Evolutionary conservation across 2,888 invertebrate genomes (phyloP).

Genomic region (Opisthograptis luteolata): DNA sequence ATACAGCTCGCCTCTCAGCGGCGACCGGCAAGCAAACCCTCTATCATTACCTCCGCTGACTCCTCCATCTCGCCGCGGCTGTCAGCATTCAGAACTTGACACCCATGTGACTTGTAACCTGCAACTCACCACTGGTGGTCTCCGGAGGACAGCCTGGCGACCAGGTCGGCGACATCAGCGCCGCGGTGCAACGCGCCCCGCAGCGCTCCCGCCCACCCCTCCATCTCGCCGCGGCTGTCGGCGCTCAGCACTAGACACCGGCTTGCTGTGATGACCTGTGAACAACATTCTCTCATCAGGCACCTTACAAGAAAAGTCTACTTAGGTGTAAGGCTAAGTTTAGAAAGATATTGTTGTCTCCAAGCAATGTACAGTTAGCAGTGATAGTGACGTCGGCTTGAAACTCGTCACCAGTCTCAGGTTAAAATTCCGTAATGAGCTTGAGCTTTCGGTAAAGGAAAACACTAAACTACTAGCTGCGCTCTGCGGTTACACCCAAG

Average conservation of each 20-base stretch:
- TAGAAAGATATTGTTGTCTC: no score
- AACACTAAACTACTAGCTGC: no score
- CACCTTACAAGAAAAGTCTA: background rate
- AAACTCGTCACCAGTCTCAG: no score
- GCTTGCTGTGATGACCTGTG: slow-evolving; percentile 89
- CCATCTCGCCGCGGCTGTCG: slow-evolving; percentile 94
- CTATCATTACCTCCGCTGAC: no score
- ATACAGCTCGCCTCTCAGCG: no score
- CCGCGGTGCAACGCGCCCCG: slow-evolving; percentile 86
- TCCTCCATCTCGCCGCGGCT: slow-evolving; percentile 80
- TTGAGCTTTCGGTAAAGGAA: no score
- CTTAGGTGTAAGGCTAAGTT: background rate
- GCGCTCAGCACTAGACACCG: slow-evolving; percentile 91
- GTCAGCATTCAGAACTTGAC: slow-evolving; percentile 91
- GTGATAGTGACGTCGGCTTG: no score
- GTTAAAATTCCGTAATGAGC: no score
- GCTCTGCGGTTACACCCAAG: no score
- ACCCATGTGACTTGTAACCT: no score
- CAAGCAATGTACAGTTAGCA: no score
- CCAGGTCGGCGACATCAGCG: slow-evolving; percentile 83
- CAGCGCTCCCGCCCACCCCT: slow-evolving; percentile 94
- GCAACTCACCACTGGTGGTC: slow-evolving; percentile 75
- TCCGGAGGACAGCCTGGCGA: slow-evolving; percentile 82
- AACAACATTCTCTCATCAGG: slow-evolving; percentile 19
- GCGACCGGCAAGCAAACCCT: no score